Percentiles rank a stretch among this genome's conserved stretches.
Conservation (phyloP, 1,140 invertebrate genomes). For the Drosophila setifemur region DNA sequence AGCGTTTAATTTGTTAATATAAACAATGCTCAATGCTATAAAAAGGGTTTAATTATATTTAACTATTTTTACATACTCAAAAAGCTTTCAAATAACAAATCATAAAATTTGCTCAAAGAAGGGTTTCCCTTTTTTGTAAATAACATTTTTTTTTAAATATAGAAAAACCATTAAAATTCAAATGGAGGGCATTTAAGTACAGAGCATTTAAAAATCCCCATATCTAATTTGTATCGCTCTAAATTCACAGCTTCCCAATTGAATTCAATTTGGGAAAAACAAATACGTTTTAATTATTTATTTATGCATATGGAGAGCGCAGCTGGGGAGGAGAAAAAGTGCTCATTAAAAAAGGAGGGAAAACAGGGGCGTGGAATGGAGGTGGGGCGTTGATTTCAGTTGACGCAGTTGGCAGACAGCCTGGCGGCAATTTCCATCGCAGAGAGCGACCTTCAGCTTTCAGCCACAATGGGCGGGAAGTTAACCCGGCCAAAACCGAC, state of each 20-base stretch:
- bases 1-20: too few relatives aligned
- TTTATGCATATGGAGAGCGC: conserved; percentile 34
- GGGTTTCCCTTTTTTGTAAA: too few relatives aligned
- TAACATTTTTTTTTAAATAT: too few relatives aligned
- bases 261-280: conserved; percentile 49
- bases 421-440: conserved; percentile 30
- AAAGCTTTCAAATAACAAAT: too few relatives aligned
- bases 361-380: conserved; percentile 26
- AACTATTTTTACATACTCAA: too few relatives aligned
- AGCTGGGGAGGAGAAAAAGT: background rate
- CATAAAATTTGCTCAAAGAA: too few relatives aligned
- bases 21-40: too few relatives aligned
- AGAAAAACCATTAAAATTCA: too few relatives aligned
- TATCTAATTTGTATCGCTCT: background rate
- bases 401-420: conserved; percentile 40
- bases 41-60: too few relatives aligned
- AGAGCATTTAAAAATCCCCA: background rate
- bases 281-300: conserved; percentile 53
- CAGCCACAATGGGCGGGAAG: conserved; percentile 12
- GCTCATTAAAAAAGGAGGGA: conserved; percentile 53
- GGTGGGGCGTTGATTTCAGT: conserved; percentile 6
- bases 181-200: background rate
- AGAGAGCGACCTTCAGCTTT: conserved; percentile 35
- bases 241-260: conserved; percentile 14
- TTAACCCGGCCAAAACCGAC: conserved; percentile 1